A percentile compares a stretch with the other conserved stretches of the same genome.
Conservation (phyloP, 2,797 vertebrate species). For the Anolis apletophallus region DNA sequence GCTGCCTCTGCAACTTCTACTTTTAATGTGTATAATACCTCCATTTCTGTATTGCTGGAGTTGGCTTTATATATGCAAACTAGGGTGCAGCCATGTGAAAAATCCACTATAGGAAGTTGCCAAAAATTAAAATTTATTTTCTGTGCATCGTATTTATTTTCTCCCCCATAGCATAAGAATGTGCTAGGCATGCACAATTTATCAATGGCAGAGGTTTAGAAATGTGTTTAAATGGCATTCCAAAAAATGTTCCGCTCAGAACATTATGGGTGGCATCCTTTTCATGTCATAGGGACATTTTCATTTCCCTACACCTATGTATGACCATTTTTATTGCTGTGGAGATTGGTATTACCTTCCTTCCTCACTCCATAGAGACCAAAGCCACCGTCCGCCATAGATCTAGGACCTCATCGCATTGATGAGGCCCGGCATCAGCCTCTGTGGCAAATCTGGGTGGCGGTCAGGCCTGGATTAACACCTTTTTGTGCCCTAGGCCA, state of each 20-base stretch:
- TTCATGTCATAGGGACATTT: too few relatives aligned
- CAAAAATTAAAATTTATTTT: slow-evolving; percentile 27
- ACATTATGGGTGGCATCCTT: not conserved
- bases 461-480: too few relatives aligned
- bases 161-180: slow-evolving; percentile 13
- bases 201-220: slow-evolving; percentile 21
- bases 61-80: slow-evolving; percentile 35
- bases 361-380: too few relatives aligned
- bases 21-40: slow-evolving; percentile 8
- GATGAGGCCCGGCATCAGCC: too few relatives aligned
- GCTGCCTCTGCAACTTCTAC: slow-evolving; percentile 49
- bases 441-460: too few relatives aligned
- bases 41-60: slow-evolving; percentile 8
- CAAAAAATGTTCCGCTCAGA: not conserved
- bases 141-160: not conserved
- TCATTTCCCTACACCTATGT: too few relatives aligned
- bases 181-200: slow-evolving; percentile 41
- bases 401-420: too few relatives aligned
- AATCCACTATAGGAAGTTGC: slow-evolving; percentile 42
- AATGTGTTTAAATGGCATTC: slow-evolving; percentile 32
- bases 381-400: too few relatives aligned
- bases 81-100: slow-evolving; percentile 30
- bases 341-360: too few relatives aligned
- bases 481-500: too few relatives aligned
- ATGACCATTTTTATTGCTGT: too few relatives aligned